Percentiles rank a stretch among this genome's conserved stretches.
Conservation (phyloP, 2,113 vertebrate genomes). For the Gambusia affinis region DNA sequence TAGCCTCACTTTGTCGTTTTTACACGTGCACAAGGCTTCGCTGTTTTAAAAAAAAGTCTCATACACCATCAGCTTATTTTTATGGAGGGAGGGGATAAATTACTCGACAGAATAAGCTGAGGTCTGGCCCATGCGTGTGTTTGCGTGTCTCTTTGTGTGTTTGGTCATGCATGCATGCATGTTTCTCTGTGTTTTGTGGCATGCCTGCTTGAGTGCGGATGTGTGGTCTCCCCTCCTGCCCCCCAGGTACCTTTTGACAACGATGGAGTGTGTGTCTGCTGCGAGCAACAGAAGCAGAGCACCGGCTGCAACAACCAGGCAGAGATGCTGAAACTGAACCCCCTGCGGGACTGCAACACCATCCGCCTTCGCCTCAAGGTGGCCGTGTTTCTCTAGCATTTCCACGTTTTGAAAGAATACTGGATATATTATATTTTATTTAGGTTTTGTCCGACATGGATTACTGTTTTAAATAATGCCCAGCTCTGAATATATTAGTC, state of each 20-base stretch:
- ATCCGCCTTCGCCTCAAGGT: constrained; percentile 96
- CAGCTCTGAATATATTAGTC: background rate
- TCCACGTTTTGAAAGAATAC: background rate
- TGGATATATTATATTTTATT: background rate
- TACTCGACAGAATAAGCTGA: constrained; percentile 40
- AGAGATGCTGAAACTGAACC: constrained; percentile 95
- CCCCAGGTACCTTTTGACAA: constrained; percentile 86
- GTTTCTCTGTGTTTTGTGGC: constrained; percentile 30
- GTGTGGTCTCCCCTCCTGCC: constrained; percentile 63
- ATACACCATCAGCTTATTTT: background rate
- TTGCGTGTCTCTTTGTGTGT: constrained; percentile 18
- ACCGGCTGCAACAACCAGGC: constrained; percentile 95
- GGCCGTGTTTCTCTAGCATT: constrained; percentile 34
- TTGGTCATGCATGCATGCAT: constrained; percentile 24
- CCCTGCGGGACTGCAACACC: constrained; percentile 90
- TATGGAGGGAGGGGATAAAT: constrained; percentile 5
- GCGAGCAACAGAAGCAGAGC: constrained; percentile 90
- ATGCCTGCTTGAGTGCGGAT: constrained; percentile 73
- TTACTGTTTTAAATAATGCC: background rate
- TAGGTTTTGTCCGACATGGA: background rate
- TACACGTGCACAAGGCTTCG: constrained; percentile 11
- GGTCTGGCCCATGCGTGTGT: constrained; percentile 65
- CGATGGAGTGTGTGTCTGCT: constrained; percentile 97
- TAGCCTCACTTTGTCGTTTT: constrained; percentile 33
- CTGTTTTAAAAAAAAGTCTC: background rate